Base-by-base conservation (phyloP, 2,113 vertebrate species). In the Catagonus wagneri region DNA sequence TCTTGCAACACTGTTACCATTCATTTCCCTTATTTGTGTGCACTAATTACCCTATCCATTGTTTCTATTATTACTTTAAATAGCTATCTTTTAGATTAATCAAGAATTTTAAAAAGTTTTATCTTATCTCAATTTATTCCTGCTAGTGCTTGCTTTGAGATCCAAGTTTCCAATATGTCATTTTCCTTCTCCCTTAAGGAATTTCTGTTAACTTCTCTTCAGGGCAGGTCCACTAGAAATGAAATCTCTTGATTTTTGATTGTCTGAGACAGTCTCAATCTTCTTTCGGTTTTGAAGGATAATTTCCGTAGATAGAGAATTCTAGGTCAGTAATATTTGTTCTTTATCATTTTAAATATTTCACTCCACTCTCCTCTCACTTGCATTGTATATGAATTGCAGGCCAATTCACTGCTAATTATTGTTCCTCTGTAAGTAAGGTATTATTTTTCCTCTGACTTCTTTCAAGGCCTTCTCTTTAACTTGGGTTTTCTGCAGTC, bases 321-420 rank as follows among this genome's bases (percentile, higher is more conserved):
- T 79, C 44, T 44, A 72, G 0, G 8, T 56, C 65, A 1, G 54
- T 79, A 85, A 54, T 20, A 84, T 44, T 89, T 80, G 76, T 71
- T 69, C n/a, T 79, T 93, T 83, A 90, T 58, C 63, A 54, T 15
- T 44, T 83, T 83, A 75, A 72, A 66, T 79, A 96, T 32, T 80
- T 80, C 74, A 52, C 13, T 89, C 13, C 12, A 61, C 11, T 81
- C 20, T 66, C 29, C 0, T 52, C 10, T 52, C 44, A 36, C 0
- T 85, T 44, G 7, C 1, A 11, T 23, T 8, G 9, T 60, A 84
- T 93, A 65, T 84, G 39, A 75, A 91, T 54, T 80, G 25, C 9
- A 74, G 13, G 29, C 22, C 27, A 61, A 71, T 76, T 9, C 81
- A 85, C 56, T 81, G 19, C 61, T 27, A 68, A 50, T 17, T 32